Conservation (phyloP, 2,888 invertebrate genomes). For the Buathra laborator region DNA sequence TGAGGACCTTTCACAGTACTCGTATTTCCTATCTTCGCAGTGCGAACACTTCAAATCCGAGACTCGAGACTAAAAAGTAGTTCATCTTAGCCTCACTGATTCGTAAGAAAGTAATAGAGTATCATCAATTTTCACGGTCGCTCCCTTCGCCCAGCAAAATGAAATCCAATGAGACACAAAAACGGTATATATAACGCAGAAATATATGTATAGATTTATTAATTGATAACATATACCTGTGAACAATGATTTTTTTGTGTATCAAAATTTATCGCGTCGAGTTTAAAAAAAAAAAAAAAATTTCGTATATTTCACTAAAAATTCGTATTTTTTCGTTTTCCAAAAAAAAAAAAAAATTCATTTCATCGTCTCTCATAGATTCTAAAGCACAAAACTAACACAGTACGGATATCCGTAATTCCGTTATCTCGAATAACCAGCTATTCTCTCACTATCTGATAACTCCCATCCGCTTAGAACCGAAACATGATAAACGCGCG, state of each 20-base stretch:
- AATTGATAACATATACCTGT: too few species aligned
- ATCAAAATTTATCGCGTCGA: too few species aligned
- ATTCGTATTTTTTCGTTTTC: neutral
- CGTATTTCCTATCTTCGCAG: constrained; percentile 5
- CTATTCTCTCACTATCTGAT: constrained; percentile 7
- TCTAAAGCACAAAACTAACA: neutral
- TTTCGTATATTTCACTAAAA: neutral
- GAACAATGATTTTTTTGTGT: too few species aligned
- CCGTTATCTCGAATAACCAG: neutral
- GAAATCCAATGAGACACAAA: neutral
- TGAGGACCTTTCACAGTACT: constrained; percentile 28
- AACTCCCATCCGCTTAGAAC: constrained; percentile 13
- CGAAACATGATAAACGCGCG: constrained; percentile 70
- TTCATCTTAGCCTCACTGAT: constrained; percentile 51
- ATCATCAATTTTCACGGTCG: neutral
- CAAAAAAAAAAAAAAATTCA: neutral
- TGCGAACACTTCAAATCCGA: constrained; percentile 69
- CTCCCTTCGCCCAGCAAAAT: neutral
- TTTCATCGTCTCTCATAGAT: neutral
- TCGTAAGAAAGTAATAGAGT: constrained; percentile 19
- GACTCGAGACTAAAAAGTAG: constrained; percentile 62
- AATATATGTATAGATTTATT: neutral
- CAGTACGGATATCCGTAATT: neutral
- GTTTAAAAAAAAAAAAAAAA: too few species aligned
- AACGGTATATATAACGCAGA: neutral